phyloP scores from a whole-genome alignment of 2,888 invertebrate genomes.

The Digitonthophagus gazella region DNA sequence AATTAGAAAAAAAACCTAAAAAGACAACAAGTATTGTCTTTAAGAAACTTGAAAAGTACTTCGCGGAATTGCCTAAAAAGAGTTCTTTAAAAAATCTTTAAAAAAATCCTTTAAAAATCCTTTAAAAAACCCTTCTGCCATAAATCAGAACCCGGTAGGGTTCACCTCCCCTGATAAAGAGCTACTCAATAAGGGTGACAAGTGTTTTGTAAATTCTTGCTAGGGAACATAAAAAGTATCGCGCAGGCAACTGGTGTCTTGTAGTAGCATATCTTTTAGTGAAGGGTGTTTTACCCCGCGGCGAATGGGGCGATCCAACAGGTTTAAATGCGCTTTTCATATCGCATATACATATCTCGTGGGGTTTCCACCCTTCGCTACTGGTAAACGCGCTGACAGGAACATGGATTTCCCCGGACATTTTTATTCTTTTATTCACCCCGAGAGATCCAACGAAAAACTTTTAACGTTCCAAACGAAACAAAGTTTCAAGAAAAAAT shows the following conservation, averaged over 20 bases:
- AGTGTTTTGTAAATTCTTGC: neutral
- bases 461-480: too few species aligned
- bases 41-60: too few species aligned
- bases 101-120: neutral
- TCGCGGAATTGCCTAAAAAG: too few species aligned
- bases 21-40: too few species aligned
- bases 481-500: too few species aligned
- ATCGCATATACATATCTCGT: constrained; percentile 40
- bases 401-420: neutral
- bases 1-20: too few species aligned
- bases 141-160: neutral
- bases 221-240: neutral
- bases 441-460: neutral
- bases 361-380: constrained; percentile 34
- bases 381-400: constrained; percentile 3
- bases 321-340: constrained; percentile 49
- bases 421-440: neutral
- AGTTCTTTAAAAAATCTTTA: neutral
- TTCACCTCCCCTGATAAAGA: neutral
- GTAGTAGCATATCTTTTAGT: neutral
- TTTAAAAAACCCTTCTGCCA: neutral
- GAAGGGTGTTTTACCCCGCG: neutral
- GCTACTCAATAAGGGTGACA: neutral
- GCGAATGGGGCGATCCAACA: constrained; percentile 41
- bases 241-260: neutral